Conservation (phyloP, 2,113 vertebrate genomes). For the Oreochromis niloticus region DNA sequence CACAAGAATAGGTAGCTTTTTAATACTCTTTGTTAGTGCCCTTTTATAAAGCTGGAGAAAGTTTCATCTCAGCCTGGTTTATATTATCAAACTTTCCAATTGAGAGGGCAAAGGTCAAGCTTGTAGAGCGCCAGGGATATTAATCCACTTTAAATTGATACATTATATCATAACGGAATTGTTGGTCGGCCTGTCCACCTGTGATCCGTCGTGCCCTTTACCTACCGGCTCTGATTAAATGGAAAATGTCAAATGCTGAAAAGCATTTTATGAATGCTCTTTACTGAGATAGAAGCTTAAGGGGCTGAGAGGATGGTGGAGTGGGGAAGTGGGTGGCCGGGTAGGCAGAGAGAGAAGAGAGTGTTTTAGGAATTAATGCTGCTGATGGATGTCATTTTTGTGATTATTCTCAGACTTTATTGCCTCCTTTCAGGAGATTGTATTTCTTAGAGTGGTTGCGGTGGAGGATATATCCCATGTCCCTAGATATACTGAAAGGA, state of each 20-base stretch:
- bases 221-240: conserved; percentile 60
- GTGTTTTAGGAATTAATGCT: conserved; percentile 31
- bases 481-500: background rate
- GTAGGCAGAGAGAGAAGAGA: background rate
- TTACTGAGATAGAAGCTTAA: conserved; percentile 38
- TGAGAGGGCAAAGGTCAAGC: conserved; percentile 41
- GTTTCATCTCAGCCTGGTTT: conserved; percentile 15
- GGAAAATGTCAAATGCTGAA: conserved; percentile 66
- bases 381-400: conserved; percentile 31
- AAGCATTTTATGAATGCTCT: conserved; percentile 61
- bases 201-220: conserved; percentile 61
- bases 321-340: background rate
- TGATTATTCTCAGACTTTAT: conserved; percentile 10
- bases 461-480: background rate
- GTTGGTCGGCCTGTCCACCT: conserved; percentile 46
- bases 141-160: conserved; percentile 54
- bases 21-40: background rate
- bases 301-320: background rate
- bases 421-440: conserved; percentile 21
- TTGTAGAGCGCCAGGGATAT: conserved; percentile 37
- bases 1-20: background rate
- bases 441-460: background rate
- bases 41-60: conserved; percentile 25
- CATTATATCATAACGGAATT: conserved; percentile 49
- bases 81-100: conserved; percentile 50